Percentiles rank a stretch among this genome's conserved stretches.
Evolutionary conservation across 2,113 vertebrate genomes (phyloP).

Genomic region (Chrysemys picta): DNA sequence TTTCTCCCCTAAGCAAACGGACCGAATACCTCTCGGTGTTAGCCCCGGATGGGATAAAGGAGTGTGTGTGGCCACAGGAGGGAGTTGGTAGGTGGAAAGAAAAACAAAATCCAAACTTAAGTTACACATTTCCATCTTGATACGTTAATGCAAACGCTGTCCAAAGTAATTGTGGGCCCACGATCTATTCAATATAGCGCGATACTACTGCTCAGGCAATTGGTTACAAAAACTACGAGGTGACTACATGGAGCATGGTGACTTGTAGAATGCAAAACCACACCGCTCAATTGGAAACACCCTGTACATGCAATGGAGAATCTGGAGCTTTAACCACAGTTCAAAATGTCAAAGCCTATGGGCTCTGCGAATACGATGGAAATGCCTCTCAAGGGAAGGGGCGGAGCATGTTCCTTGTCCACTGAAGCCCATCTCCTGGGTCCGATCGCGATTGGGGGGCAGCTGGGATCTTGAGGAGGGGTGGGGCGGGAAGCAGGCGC

Average conservation of each 20-base stretch:
- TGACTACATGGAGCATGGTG: not conserved
- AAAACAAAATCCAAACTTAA: not conserved
- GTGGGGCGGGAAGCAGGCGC: not conserved
- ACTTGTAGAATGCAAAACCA: rapidly evolving
- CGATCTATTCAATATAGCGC: rapidly evolving
- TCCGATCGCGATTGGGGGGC: not conserved
- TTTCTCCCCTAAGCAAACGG: not conserved
- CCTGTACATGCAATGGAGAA: not conserved
- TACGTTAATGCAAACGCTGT: not conserved
- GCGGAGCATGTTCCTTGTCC: not conserved
- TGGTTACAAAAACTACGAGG: not conserved
- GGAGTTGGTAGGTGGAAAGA: not conserved
- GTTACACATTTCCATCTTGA: not conserved
- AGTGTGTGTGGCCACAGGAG: rapidly evolving
- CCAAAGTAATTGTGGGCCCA: rapidly evolving
- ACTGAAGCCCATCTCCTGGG: not conserved
- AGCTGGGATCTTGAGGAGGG: not conserved
- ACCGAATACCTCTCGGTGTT: not conserved
- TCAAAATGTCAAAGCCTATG: rapidly evolving
- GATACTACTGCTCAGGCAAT: not conserved
- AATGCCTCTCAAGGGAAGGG: not conserved
- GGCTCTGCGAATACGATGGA: not conserved
- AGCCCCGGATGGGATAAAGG: not conserved
- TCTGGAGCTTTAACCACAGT: rapidly evolving
- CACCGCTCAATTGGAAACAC: rapidly evolving